These are phyloP conservation scores for Caenorhabditis uteleia DNA, from an alignment of 2,888 invertebrate genomes.

Conservation along the genomic window DNA sequence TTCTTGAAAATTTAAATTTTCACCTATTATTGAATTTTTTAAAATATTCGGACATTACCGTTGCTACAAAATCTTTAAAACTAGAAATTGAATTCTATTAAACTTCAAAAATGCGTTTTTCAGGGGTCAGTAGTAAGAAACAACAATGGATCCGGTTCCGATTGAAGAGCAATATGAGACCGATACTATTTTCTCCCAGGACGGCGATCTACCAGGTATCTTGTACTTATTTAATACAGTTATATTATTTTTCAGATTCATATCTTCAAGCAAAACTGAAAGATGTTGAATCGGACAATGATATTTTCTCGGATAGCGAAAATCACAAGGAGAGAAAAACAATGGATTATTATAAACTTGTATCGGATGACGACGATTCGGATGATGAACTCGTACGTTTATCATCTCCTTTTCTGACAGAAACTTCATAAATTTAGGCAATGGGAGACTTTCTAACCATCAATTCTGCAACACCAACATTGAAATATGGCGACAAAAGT, in stretches of 20 bases:
- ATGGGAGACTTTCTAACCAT: too few relatives aligned
- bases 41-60: too few relatives aligned
- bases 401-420: background rate
- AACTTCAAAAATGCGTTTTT: too few relatives aligned
- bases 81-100: too few relatives aligned
- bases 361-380: background rate
- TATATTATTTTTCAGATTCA: constrained; percentile 17
- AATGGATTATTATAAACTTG: background rate
- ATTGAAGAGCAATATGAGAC: constrained; percentile 24
- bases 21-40: too few relatives aligned
- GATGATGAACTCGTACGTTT: background rate
- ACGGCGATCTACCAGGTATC: constrained; percentile 19
- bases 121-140: too few relatives aligned
- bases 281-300: constrained; percentile 22
- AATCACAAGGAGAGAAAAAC: background rate
- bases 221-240: background rate
- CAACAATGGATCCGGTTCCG: constrained; percentile 10
- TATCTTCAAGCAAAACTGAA: constrained; percentile 12
- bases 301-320: constrained; percentile 8
- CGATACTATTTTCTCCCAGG: constrained; percentile 33
- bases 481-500: too few relatives aligned
- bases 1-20: too few relatives aligned
- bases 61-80: too few relatives aligned
- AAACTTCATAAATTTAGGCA: background rate
- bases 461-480: too few relatives aligned